These are phyloP conservation scores for Horisme vitalbata DNA, from an alignment of 2,888 invertebrate genomes.

Conservation along the genomic window DNA sequence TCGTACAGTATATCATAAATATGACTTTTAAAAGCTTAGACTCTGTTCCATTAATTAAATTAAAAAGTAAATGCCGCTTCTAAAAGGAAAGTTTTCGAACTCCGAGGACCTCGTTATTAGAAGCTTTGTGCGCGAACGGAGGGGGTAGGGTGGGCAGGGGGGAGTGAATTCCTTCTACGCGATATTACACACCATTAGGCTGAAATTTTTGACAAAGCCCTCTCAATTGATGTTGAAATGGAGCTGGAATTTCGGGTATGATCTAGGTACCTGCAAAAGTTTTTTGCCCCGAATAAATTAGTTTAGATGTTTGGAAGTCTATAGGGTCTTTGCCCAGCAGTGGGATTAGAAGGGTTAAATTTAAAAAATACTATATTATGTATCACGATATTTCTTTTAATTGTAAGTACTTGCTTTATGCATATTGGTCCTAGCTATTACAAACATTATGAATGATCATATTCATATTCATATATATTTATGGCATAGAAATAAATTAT, in stretches of 20 bases:
- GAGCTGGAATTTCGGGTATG: slow-evolving; percentile 8
- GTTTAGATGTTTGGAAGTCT: no score
- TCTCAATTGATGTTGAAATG: slow-evolving; percentile 20
- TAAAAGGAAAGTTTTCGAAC: slow-evolving; percentile 32
- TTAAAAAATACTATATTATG: no score
- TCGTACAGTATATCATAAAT: no score
- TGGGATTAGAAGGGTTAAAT: no score
- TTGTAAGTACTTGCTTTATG: no score
- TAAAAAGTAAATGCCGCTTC: slow-evolving; percentile 13
- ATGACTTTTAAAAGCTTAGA: background rate
- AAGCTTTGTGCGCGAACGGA: slow-evolving; percentile 42
- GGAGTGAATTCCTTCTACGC: slow-evolving; percentile 40
- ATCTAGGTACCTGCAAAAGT: background rate
- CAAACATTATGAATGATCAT: no score
- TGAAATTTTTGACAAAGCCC: slow-evolving; percentile 41
- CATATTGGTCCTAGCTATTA: no score
- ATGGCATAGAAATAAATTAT: no score
- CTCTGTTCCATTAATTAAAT: background rate
- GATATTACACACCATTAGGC: slow-evolving; percentile 48
- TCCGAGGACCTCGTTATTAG: slow-evolving; percentile 41
- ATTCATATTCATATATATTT: no score
- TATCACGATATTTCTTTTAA: no score
- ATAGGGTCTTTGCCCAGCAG: no score
- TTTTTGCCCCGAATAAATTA: background rate
- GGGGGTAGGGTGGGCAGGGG: slow-evolving; percentile 24